Base-by-base conservation (phyloP, 2,113 vertebrate genomes). In the Raja brachyura region DNA sequence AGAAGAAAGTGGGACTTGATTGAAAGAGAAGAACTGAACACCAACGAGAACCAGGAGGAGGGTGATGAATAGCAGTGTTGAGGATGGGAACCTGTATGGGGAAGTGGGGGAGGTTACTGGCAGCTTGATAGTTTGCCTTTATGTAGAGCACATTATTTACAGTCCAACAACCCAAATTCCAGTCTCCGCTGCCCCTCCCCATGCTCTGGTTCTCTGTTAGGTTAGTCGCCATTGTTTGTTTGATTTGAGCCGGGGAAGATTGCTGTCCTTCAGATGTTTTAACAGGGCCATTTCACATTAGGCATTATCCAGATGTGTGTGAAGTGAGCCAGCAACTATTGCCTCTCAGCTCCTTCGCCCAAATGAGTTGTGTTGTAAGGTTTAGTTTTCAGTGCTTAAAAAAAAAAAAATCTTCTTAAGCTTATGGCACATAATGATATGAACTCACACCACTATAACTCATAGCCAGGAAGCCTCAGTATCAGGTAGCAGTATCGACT, bases 241-340 rank as follows among this genome's bases (percentile, higher is more conserved):
- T 88, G 61, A 13, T 63, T 88, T 88, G 85, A 61, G 25, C 83
- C 61, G 54, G 56, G 83, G 56, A 86, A 22, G 83, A 86, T 28
- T 18, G 3, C 63, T 33, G 31, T 88, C 85, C 56, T 33, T 88
- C 85, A 66, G 85, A 88, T 88, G 85, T 88, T 66, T 81, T 66
- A 33, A 14, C 28, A 18, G 28, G 6, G 61, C 3, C 28, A 18
- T 88, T 88, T n/a, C 61, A 31, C 85, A 61, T 66, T 63, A 61
- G 63, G 11, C 61, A 10, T 63, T 56, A 86, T 28, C 83, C 83
- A 86, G 83, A 86, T 88, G 85, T 66, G 13, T 61, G 59, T 31
- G 25, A 66, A 61, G 28, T 33, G n/a, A n/a, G 61, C 4, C 59
- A 88, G 56, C 83, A 66, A 88, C 14, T 59, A n/a, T 88, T 88